A percentile compares a stretch with the other conserved stretches of the same genome.
phyloP scores from a whole-genome alignment of 2,113 vertebrate species.

The Dasyurus viverrinus region DNA sequence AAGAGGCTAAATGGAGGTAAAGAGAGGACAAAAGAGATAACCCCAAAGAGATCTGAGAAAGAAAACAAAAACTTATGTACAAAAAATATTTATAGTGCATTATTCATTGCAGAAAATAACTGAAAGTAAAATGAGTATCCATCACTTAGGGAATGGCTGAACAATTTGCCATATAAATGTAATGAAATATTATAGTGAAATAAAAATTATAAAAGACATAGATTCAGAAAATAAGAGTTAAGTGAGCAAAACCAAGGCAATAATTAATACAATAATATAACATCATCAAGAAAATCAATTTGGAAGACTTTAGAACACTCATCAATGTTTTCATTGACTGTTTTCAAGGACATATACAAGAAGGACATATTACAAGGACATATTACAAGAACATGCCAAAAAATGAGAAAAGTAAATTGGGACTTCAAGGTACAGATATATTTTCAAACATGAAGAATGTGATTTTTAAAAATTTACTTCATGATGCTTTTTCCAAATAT shows the following conservation, averaged over 20 bases:
- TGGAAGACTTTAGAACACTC: not conserved
- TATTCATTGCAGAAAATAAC: not conserved
- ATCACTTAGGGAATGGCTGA: not conserved
- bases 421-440: not conserved
- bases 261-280: not conserved
- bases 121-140: not conserved
- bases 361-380: not conserved
- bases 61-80: not conserved
- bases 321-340: not conserved
- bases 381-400: not conserved
- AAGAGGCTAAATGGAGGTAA: not conserved
- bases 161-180: not conserved
- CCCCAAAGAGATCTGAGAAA: not conserved
- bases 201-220: not conserved
- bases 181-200: not conserved
- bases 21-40: not conserved
- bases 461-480: not conserved
- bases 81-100: not conserved
- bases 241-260: not conserved
- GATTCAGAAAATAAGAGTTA: not conserved
- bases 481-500: not conserved
- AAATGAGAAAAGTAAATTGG: not conserved
- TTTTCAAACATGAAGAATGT: not conserved
- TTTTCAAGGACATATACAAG: not conserved
- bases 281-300: not conserved